These are phyloP conservation scores for Thunnus albacares DNA, from an alignment of 2,797 vertebrate species.

Conservation along the genomic window DNA sequence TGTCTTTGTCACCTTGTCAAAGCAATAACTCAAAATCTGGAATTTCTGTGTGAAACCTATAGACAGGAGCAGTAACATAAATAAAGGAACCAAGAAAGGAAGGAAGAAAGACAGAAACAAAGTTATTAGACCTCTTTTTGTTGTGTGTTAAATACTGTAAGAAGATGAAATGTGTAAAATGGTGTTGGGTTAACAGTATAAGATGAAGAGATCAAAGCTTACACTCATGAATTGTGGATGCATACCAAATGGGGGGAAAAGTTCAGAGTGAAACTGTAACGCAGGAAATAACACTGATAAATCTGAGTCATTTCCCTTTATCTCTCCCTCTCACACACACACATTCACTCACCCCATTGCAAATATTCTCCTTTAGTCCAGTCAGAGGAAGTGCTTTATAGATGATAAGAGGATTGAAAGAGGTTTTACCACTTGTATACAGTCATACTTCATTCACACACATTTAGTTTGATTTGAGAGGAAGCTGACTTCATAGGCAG, in stretches of 20 bases:
- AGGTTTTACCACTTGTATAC: constrained; percentile 2
- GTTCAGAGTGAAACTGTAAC: not conserved
- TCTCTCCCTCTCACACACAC: constrained; percentile 4
- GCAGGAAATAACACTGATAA: constrained; percentile 9
- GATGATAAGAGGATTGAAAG: constrained; percentile 14
- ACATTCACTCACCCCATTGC: not conserved
- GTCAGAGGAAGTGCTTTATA: not conserved
- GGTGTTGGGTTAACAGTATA: not conserved
- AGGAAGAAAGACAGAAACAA: not conserved
- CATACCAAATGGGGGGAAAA: not conserved
- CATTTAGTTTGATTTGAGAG: constrained; percentile 19
- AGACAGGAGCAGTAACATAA: constrained; percentile 4
- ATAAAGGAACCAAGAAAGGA: not conserved
- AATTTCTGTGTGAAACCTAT: constrained; percentile 15
- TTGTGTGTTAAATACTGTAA: not conserved
- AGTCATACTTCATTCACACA: constrained; percentile 7
- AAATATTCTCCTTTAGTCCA: constrained; percentile 6
- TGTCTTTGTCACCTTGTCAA: constrained; percentile 40
- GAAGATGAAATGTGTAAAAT: not conserved
- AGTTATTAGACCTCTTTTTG: not conserved
- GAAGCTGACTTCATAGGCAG: constrained; percentile 20
- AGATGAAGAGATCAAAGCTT: not conserved
- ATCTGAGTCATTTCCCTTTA: not conserved
- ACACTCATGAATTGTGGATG: not conserved
- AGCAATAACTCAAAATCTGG: not conserved